Base-by-base conservation (phyloP, 2,113 vertebrate genomes). In the Irena cyanogastra region DNA sequence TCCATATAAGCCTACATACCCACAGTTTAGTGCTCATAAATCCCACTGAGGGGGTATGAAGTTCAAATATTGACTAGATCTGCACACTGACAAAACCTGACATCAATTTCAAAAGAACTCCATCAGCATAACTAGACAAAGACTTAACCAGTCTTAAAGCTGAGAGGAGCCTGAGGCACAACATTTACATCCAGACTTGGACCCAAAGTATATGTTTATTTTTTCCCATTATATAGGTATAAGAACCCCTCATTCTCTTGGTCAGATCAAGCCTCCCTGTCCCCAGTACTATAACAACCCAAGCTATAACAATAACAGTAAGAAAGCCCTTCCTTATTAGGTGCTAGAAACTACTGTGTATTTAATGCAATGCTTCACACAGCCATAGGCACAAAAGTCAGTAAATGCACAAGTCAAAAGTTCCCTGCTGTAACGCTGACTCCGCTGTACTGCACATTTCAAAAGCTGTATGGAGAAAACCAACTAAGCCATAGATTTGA, bases 51-150 rank as follows among this genome's bases (percentile, higher is more conserved):
- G 35, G 83, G 72, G 65, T 81, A 92, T 61, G 61, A 92, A 95
- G 80, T 94, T 94, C 90, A 95, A 94, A 93, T 94, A 96, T 92
- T 93, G 93, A 96, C 92, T 94, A 92, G 90, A 96, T 96, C 85
- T 90, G 79, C 76, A 94, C 72, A 83, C 85, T 81, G 90, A 92
- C 93, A 96, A 94, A 93, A 80, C 74, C 64, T 90, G 89, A 94
- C 90, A 45, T 82, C 0, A 22, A 69, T 80, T 93, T 89, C 93
- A 87, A 68, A 94, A 87, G 64, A 90, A 68, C 83, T 84, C 57
- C 56, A 71, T 63, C 79, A 81, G 24, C 41, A 19, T 41, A 91
- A 87, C 49, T 80, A 93, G 90, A 85, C 76, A 87, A 93, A 95
- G 88, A 78, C 76, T 83, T 93, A 54, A 82, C 35, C 75, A 87